Evolutionary conservation across 2,888 invertebrate genomes (phyloP).

Genomic region (Pogonocherus hispidulus): DNA sequence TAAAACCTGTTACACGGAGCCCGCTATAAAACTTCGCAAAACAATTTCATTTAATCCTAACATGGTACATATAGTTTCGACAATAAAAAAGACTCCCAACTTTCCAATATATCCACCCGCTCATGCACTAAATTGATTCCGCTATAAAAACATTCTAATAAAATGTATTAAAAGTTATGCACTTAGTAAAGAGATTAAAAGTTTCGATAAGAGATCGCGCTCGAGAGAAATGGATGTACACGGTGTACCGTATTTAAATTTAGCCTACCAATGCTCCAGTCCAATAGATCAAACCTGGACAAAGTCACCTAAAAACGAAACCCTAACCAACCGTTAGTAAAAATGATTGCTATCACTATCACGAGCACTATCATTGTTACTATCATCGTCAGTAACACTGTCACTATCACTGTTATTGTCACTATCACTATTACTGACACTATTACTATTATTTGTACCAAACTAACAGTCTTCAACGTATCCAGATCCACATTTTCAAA

Average conservation of each 20-base stretch:
- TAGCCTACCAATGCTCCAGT: not conserved
- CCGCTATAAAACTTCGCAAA: constrained; percentile 44
- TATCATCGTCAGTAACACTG: no score
- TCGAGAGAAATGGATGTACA: constrained; percentile 57
- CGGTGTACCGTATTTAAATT: constrained; percentile 13
- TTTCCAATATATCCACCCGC: constrained; percentile 55
- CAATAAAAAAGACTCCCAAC: constrained; percentile 51
- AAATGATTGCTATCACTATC: no score
- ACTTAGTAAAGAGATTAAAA: constrained; percentile 60
- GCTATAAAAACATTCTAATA: constrained; percentile 56
- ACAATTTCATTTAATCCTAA: constrained; percentile 44
- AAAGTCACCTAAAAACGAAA: no score
- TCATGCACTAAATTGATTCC: constrained; percentile 59
- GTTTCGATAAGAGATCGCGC: constrained; percentile 53
- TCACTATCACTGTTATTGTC: no score
- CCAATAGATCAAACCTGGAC: no score
- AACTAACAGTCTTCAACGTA: no score
- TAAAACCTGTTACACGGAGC: constrained; percentile 40
- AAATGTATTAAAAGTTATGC: constrained; percentile 58
- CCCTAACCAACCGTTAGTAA: no score
- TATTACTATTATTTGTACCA: no score
- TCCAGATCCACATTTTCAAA: no score
- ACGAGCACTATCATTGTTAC: no score
- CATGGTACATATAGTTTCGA: constrained; percentile 44
- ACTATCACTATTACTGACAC: no score